phyloP scores from a whole-genome alignment of 2,113 vertebrate species.

The Gasterosteus aculeatus region DNA sequence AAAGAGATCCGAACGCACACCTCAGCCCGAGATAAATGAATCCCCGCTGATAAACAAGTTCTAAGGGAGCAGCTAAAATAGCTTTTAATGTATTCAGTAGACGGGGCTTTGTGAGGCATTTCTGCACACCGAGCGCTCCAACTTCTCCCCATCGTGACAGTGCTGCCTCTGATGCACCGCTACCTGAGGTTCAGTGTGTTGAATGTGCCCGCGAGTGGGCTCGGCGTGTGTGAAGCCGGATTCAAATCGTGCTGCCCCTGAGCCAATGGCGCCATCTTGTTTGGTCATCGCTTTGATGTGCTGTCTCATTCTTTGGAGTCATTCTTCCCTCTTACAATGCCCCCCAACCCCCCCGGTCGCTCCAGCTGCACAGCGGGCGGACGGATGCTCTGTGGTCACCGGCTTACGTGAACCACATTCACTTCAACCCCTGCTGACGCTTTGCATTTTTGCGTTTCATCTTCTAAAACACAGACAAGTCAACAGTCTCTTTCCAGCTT shows the following conservation, averaged over 20 bases:
- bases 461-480: not conserved
- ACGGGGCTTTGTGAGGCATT: slow-evolving; percentile 33
- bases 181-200: slow-evolving; percentile 31
- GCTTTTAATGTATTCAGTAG: slow-evolving; percentile 52
- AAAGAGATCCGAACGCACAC: not conserved
- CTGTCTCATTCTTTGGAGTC: slow-evolving; percentile 42
- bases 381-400: slow-evolving; percentile 42
- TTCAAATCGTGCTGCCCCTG: slow-evolving; percentile 44
- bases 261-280: slow-evolving; percentile 58
- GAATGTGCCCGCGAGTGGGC: slow-evolving; percentile 9
- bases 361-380: slow-evolving; percentile 15
- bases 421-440: not conserved
- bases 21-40: slow-evolving; percentile 37
- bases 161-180: slow-evolving; percentile 41
- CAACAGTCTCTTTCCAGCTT: slow-evolving; percentile 2
- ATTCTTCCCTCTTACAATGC: slow-evolving; percentile 1
- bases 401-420: slow-evolving; percentile 36
- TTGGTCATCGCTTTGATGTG: slow-evolving; percentile 49
- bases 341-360: slow-evolving; percentile 3
- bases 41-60: slow-evolving; percentile 48
- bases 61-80: slow-evolving; percentile 49
- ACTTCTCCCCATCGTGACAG: slow-evolving; percentile 24
- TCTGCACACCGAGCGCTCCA: slow-evolving; percentile 11
- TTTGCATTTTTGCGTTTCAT: slow-evolving; percentile 35
- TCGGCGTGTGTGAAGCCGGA: not conserved